Percentiles rank a stretch among this genome's conserved stretches.
Evolutionary conservation across 2,113 vertebrate genomes (phyloP).

Genomic region (Sinocyclocheilus anophthalmus): DNA sequence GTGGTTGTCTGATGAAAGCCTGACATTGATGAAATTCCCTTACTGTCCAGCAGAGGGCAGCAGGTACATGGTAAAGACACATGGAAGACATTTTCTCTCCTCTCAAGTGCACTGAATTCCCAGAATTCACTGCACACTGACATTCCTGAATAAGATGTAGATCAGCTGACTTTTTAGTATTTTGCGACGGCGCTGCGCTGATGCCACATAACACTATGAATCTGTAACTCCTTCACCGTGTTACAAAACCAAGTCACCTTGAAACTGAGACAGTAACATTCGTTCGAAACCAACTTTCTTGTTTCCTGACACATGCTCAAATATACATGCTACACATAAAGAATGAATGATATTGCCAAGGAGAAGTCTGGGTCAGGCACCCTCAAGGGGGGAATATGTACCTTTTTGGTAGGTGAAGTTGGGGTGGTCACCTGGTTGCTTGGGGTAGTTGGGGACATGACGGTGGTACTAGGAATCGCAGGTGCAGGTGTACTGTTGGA

Average conservation of each 20-base stretch:
- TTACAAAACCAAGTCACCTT: neutral
- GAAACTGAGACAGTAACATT: neutral
- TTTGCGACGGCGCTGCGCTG: neutral
- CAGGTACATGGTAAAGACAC: constrained; percentile 53
- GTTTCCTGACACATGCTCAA: neutral
- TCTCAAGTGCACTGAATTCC: neutral
- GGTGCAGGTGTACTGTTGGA: constrained; percentile 75
- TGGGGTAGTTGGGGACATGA: constrained; percentile 79
- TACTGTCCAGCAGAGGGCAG: constrained; percentile 67
- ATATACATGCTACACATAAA: neutral
- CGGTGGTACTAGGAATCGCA: constrained; percentile 71
- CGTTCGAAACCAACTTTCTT: neutral
- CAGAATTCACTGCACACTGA: neutral
- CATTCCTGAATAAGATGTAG: neutral
- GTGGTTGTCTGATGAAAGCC: no score
- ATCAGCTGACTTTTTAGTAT: neutral
- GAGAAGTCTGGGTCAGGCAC: neutral
- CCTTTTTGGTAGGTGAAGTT: constrained; percentile 93
- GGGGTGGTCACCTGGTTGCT: constrained; percentile 87
- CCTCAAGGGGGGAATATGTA: constrained; percentile 63
- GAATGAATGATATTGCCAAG: neutral
- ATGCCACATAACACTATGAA: neutral
- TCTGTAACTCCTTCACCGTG: neutral
- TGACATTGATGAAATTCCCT: neutral
- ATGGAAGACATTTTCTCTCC: constrained; percentile 24